Conservation (phyloP, 2,113 vertebrate genomes). For the Ancistrus triradiatus region DNA sequence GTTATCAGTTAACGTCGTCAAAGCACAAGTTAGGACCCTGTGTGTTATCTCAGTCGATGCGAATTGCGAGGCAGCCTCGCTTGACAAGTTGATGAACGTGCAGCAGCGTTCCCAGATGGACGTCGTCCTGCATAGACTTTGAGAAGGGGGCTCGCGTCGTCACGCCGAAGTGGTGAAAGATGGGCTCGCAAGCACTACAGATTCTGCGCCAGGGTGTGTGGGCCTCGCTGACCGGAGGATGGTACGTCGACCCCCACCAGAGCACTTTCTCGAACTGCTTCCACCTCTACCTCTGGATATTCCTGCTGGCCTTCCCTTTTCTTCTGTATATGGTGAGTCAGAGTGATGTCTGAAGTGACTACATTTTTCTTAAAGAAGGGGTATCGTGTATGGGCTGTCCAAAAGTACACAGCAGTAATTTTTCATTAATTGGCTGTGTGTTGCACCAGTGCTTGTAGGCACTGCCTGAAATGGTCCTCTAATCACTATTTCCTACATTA, state of each 20-base stretch:
- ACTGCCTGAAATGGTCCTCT: too few relatives aligned
- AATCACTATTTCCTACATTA: too few relatives aligned
- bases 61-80: slow-evolving; percentile 42
- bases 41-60: slow-evolving; percentile 1
- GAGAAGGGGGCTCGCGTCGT: slow-evolving; percentile 42
- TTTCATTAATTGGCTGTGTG: too few relatives aligned
- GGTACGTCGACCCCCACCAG: slow-evolving; percentile 91
- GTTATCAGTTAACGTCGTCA: slow-evolving; percentile 50
- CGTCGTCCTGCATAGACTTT: slow-evolving; percentile 59
- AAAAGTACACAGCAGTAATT: too few relatives aligned
- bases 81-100: slow-evolving; percentile 54
- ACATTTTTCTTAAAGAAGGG: too few relatives aligned
- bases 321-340: slow-evolving; percentile 85
- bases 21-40: slow-evolving; percentile 38
- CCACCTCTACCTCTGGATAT: slow-evolving; percentile 89
- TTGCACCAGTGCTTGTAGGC: too few relatives aligned
- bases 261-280: slow-evolving; percentile 92
- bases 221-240: slow-evolving; percentile 87
- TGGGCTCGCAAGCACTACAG: slow-evolving; percentile 83
- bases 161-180: slow-evolving; percentile 50
- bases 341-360: background rate
- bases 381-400: too few relatives aligned
- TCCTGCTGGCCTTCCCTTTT: slow-evolving; percentile 82
- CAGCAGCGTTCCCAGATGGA: slow-evolving; percentile 60
- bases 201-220: slow-evolving; percentile 87